phyloP scores from a whole-genome alignment of 1,140 invertebrate species.

The Pinna nobilis region DNA sequence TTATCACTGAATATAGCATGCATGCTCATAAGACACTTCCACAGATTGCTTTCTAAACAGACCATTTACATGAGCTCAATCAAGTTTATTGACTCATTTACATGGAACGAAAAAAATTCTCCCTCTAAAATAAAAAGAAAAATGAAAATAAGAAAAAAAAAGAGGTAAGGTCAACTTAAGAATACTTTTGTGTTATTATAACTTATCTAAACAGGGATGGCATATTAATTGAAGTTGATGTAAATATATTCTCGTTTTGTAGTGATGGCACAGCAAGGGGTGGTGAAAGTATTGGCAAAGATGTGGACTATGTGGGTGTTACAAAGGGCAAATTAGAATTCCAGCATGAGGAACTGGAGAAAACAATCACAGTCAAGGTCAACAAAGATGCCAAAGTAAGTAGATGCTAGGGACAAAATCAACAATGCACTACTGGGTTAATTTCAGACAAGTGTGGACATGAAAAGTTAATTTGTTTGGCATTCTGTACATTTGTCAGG shows the following conservation, averaged over 20 bases:
- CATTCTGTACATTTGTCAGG: no score
- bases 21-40: no score
- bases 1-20: no score
- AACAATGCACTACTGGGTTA: neutral
- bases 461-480: neutral
- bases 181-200: no score
- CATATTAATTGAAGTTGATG: neutral
- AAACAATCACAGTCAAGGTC: constrained; percentile 78
- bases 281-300: constrained; percentile 50
- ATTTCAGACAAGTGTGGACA: neutral
- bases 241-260: constrained; percentile 17
- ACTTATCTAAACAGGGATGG: no score
- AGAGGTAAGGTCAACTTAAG: no score
- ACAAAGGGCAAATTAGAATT: constrained; percentile 76
- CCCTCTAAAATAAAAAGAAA: no score
- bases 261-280: constrained; percentile 68
- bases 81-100: no score
- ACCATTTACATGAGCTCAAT: no score
- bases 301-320: constrained; percentile 50
- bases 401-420: neutral
- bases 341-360: constrained; percentile 77
- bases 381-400: constrained; percentile 76
- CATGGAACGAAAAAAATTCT: no score
- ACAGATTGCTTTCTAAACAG: no score
- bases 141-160: no score